Percentiles rank a stretch among this genome's conserved stretches.
Evolutionary conservation across 2,888 invertebrate genomes (phyloP).

Genomic region (Auanema freiburgensis): DNA sequence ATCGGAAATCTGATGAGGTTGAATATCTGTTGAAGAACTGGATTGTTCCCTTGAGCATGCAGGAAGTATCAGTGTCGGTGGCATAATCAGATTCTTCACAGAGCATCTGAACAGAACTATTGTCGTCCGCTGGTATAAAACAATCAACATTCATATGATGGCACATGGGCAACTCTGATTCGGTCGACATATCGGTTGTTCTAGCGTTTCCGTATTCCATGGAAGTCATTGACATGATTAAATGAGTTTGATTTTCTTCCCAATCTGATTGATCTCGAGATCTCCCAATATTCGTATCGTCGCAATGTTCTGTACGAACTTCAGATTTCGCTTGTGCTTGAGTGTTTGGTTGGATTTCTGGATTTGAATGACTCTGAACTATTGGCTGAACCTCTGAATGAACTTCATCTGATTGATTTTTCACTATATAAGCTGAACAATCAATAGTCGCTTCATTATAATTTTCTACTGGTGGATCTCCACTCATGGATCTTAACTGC

Average conservation of each 20-base stretch:
- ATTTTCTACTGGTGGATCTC: slow-evolving; percentile 1
- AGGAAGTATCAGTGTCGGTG: slow-evolving; percentile 51
- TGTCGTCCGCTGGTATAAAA: slow-evolving; percentile 41
- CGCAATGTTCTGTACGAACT: too few relatives aligned
- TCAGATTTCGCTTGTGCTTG: too few relatives aligned
- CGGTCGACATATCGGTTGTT: background rate
- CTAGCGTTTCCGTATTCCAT: background rate
- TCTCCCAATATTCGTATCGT: too few relatives aligned
- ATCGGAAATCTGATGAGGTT: too few relatives aligned
- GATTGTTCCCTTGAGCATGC: slow-evolving; percentile 42
- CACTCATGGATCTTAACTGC: slow-evolving; percentile 4
- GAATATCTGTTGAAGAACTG: slow-evolving; percentile 31
- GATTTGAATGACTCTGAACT: too few relatives aligned
- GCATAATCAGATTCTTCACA: slow-evolving; percentile 57
- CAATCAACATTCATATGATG: slow-evolving; percentile 11
- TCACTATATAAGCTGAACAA: too few relatives aligned
- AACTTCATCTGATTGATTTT: too few relatives aligned
- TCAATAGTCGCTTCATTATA: background rate
- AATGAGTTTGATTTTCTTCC: background rate
- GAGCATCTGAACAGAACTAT: slow-evolving; percentile 54
- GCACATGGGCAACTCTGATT: slow-evolving; percentile 4
- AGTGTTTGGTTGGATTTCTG: too few relatives aligned
- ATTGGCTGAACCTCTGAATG: too few relatives aligned
- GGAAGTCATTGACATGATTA: background rate
- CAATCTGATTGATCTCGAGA: slow-evolving; percentile 3